Percentiles rank a stretch among this genome's conserved stretches.
phyloP scores from a whole-genome alignment of 2,797 vertebrate genomes.

The Naso thynnoides region DNA sequence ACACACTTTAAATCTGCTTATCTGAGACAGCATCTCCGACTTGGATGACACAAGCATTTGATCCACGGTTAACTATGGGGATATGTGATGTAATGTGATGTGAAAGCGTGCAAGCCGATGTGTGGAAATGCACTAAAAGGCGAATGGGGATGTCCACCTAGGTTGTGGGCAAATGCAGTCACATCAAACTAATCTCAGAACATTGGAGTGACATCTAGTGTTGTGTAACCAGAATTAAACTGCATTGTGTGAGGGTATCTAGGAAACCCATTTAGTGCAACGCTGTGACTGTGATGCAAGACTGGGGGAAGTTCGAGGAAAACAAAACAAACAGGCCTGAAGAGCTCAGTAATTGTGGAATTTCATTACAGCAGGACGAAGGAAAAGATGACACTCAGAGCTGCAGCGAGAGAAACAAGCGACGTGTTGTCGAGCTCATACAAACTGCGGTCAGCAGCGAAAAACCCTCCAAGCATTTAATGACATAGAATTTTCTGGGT shows the following conservation, averaged over 20 bases:
- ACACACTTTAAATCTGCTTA: constrained; percentile 76
- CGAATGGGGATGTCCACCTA: constrained; percentile 61
- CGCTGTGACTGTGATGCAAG: constrained; percentile 58
- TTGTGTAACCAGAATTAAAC: constrained; percentile 76
- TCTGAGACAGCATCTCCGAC: constrained; percentile 68
- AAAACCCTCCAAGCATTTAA: constrained; percentile 67
- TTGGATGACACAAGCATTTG: constrained; percentile 69
- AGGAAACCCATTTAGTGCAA: constrained; percentile 61
- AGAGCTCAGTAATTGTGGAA: constrained; percentile 47
- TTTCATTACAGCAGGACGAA: constrained; percentile 53
- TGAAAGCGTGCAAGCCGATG: constrained; percentile 57
- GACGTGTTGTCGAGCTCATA: constrained; percentile 37
- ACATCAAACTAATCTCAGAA: constrained; percentile 69
- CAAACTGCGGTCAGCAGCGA: constrained; percentile 25
- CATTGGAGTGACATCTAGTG: constrained; percentile 76
- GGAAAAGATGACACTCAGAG: constrained; percentile 36
- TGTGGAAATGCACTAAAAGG: constrained; percentile 66
- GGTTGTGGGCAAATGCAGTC: constrained; percentile 65
- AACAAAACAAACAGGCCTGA: constrained; percentile 30
- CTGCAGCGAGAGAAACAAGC: constrained; percentile 25
- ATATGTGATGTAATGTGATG: constrained; percentile 68
- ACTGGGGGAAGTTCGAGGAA: constrained; percentile 7
- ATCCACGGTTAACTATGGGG: constrained; percentile 67
- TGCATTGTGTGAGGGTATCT: constrained; percentile 54
- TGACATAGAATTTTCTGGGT: constrained; percentile 72